Base-by-base conservation (phyloP, 2,113 vertebrate species). In the Pristiophorus japonicus region DNA sequence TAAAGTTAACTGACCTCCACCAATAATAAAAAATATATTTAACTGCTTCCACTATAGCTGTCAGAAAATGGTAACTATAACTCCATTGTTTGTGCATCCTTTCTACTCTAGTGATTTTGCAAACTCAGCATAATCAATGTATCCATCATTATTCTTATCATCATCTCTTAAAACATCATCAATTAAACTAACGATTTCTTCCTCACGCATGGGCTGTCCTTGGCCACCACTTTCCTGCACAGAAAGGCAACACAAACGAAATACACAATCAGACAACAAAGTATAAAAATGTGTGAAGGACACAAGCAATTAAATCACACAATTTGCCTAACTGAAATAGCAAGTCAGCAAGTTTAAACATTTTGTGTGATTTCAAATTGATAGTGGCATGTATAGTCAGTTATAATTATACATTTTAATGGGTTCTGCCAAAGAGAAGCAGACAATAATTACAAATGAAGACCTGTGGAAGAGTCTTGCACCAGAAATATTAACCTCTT, bases 71-170 rank as follows among this genome's bases (percentile, higher is more conserved):
- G 59, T n/a, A 51, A 95, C 38, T 42, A 95, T 75, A 63, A 78
- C 8, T 95, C 38, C n/a, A 38, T 38, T 59, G 59, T 81, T 70
- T 38, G 65, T 62, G 18, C 16, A 8, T 65, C n/a, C 22, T 16
- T 62, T 88, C 97, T 97, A 99, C 96, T 99, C 98, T 96, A 99
- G 97, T 3, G 99, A 99, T 96, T 98, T 99, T 95, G 99, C 99
- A 94, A 99, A 99, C 96, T 99, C 99, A 11, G 99, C 99, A 67
- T 99, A 99, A 96, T 99, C 99, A 65, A 99, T 99, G 96, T 98
- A 99, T 22, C 99, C 99, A 0, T 99, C 99, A 0, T 99, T 98
- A 97, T 99, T 99, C 96, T 98, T 99, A 97, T 99, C 99, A 62
- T 99, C 99, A 5, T 99, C 99, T 96, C 96, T 97, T 96, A 99